phyloP scores from a whole-genome alignment of 2,113 vertebrate species.

The Tricholaema leucomelas region DNA sequence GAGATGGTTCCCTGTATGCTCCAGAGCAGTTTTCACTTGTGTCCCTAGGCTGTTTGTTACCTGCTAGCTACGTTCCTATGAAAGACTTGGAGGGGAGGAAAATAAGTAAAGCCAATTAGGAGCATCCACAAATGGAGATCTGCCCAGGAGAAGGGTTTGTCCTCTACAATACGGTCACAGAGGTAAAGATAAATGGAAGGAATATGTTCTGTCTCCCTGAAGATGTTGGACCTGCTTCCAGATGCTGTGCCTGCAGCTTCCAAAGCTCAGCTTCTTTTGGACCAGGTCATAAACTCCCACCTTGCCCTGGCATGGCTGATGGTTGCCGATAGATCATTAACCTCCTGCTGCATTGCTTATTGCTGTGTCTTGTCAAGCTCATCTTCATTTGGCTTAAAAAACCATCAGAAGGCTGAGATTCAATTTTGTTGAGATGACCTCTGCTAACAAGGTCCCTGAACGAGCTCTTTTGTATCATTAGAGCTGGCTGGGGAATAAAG shows the following conservation, averaged over 20 bases:
- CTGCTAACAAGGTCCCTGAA: slow-evolving; percentile 45
- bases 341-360: slow-evolving; percentile 9
- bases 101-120: neutral
- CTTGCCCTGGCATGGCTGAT: neutral
- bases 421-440: slow-evolving; percentile 17
- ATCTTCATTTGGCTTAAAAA: slow-evolving; percentile 23
- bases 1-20: neutral
- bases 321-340: neutral
- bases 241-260: neutral
- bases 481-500: neutral
- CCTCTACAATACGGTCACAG: neutral
- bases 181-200: neutral
- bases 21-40: neutral
- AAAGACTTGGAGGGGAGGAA: accelerated
- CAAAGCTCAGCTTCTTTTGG: neutral
- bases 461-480: neutral
- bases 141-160: neutral
- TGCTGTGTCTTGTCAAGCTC: neutral
- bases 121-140: neutral
- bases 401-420: neutral
- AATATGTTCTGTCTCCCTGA: neutral
- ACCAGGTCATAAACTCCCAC: neutral
- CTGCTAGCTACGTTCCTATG: neutral
- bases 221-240: neutral
- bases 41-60: neutral